Evolutionary conservation across 2,797 vertebrate genomes (phyloP).

Genomic region (Melanogrammus aeglefinus): DNA sequence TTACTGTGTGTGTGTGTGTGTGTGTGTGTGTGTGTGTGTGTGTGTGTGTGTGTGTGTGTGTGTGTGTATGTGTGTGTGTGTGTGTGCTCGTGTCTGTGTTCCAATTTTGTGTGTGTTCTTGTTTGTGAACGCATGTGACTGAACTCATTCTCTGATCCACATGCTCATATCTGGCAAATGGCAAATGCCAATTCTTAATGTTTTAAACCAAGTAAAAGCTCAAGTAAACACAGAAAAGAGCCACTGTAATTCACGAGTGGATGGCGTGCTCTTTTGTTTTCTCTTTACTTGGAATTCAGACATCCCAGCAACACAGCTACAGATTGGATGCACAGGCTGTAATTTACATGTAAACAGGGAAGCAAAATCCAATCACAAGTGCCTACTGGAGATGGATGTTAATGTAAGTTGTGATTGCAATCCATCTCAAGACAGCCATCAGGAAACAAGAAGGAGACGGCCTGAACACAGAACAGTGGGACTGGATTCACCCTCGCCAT

Average conservation of each 20-base stretch:
- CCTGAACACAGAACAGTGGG: background rate
- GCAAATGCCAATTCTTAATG: constrained; percentile 1
- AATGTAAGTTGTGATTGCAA: background rate
- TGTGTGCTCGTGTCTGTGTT: background rate
- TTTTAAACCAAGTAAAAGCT: background rate
- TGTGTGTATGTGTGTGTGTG: background rate
- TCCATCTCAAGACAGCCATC: background rate
- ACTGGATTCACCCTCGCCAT: background rate
- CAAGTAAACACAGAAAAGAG: background rate
- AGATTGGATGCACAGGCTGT: background rate
- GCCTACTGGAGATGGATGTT: background rate
- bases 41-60: background rate
- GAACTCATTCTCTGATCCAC: background rate
- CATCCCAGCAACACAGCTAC: background rate
- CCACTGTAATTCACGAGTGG: background rate
- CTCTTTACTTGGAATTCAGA: too few relatives aligned
- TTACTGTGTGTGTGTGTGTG: constrained; percentile 23
- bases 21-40: background rate
- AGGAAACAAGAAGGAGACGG: background rate
- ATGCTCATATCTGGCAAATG: background rate
- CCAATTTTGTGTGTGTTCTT: too few relatives aligned
- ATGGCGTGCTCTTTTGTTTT: background rate
- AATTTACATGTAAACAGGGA: background rate
- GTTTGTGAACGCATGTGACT: background rate
- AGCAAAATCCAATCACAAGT: background rate